Percentiles rank a stretch among this genome's conserved stretches.
These are phyloP conservation scores for Sparus aurata DNA, from an alignment of 2,797 vertebrate genomes.

Conservation along the genomic window DNA sequence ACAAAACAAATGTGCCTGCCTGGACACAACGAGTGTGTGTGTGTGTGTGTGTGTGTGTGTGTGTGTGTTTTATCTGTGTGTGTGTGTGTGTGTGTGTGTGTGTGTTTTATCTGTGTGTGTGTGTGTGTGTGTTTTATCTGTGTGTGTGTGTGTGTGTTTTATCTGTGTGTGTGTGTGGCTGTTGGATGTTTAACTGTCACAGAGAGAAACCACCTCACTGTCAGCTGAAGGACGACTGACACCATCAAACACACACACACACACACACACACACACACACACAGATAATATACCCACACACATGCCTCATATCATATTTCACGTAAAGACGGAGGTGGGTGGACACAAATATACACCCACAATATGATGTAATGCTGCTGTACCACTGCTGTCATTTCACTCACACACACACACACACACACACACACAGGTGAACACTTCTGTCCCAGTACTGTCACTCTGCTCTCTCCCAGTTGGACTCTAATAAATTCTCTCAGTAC, in stretches of 20 bases:
- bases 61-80: too few species aligned
- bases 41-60: conserved; percentile 7
- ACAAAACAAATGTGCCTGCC: neutral
- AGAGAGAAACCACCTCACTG: conserved; percentile 26
- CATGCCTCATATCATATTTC: conserved; percentile 20
- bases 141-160: too few species aligned
- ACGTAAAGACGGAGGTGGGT: neutral
- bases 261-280: conserved; percentile 6
- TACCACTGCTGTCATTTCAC: conserved; percentile 21
- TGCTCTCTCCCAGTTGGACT: conserved; percentile 27
- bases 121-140: too few species aligned
- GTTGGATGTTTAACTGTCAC: conserved; percentile 20
- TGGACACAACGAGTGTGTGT: neutral
- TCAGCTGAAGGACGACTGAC: conserved; percentile 43
- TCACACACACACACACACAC: conserved; percentile 17
- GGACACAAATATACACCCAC: conserved; percentile 12
- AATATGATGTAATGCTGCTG: conserved; percentile 37
- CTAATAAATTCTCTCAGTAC: conserved; percentile 12
- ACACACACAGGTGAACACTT: conserved; percentile 17
- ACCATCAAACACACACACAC: conserved; percentile 15
- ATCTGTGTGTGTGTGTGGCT: conserved; percentile 6
- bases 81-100: too few species aligned
- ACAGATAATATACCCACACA: neutral
- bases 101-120: too few species aligned
- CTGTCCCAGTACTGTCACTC: conserved; percentile 48